A percentile compares a stretch with the other conserved stretches of the same genome.
These are phyloP conservation scores for Phyllotis vaccarum DNA, from an alignment of 2,797 vertebrate genomes.

Conservation along the genomic window DNA sequence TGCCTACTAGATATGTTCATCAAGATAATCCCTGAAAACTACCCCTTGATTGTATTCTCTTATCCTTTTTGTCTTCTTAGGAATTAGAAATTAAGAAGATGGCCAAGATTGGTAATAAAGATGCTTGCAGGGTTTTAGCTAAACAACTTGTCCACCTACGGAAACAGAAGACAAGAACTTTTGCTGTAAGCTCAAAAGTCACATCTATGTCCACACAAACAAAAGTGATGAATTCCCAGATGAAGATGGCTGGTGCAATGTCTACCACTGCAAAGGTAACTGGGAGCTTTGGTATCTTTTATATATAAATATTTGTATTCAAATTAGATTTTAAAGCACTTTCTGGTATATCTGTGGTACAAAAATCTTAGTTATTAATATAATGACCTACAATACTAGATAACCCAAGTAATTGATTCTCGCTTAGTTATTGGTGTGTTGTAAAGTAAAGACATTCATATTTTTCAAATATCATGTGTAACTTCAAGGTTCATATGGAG, in stretches of 20 bases:
- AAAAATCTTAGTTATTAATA: conserved; percentile 30
- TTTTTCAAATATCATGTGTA: background rate
- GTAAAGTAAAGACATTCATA: background rate
- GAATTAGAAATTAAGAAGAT: conserved; percentile 99
- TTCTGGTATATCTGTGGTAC: background rate
- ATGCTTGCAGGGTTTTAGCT: conserved; percentile 97
- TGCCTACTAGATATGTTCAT: background rate
- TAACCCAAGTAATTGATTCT: background rate
- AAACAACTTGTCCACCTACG: conserved; percentile 97
- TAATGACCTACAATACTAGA: background rate
- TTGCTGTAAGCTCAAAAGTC: conserved; percentile 98
- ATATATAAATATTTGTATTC: background rate
- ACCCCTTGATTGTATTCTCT: background rate
- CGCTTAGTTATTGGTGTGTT: conserved; percentile 24
- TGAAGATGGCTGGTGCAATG: conserved; percentile 99
- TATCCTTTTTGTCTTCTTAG: conserved; percentile 84
- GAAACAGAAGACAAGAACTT: conserved; percentile 97
- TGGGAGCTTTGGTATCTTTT: background rate
- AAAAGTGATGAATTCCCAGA: conserved; percentile 99
- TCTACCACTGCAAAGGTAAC: conserved; percentile 97
- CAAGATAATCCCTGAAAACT: background rate
- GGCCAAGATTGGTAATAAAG: conserved; percentile 97
- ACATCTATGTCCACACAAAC: conserved; percentile 99
- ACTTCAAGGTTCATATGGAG: background rate
- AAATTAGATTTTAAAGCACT: conserved; percentile 13